Base-by-base conservation (phyloP, 37 sponge, comb jelly and placozoan genomes). In the Chondrosia reniformis region DNA sequence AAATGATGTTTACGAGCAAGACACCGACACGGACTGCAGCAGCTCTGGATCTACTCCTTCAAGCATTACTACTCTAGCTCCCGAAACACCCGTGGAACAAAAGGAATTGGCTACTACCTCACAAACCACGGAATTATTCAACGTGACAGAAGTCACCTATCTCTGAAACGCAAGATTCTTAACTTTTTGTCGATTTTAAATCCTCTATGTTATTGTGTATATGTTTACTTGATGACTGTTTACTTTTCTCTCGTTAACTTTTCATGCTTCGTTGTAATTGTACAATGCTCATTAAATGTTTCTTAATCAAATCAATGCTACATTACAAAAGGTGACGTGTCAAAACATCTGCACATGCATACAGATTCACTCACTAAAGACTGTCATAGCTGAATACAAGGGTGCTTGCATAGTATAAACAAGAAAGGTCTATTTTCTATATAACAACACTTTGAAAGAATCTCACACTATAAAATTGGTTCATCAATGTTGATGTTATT, bases 131-230 rank as follows among this genome's bases (percentile, higher is more conserved):
- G n/a, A 69, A 1, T 21, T n/a, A 41, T 21, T 59, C 17, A 59
- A 69, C 41, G 22, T 69, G 0, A 19, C 42, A n/a, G 39, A 36
- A 36, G 72, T 69, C 43, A 69, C 41, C n/a, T 69, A 69, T 6
- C 24, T 69, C n/a, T 69, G 41, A 69, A 40, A 36, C 52, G 52
- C 52, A n/a, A n/a, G n/a, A n/a, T n/a, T n/a, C n/a, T n/a, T n/a
- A n/a, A n/a, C n/a, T n/a, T n/a, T n/a, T n/a, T n/a, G n/a, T n/a
- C n/a, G n/a, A n/a, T n/a, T n/a, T n/a, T n/a, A n/a, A n/a, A n/a
- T n/a, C n/a, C n/a, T n/a, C n/a, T n/a, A n/a, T n/a, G n/a, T n/a
- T n/a, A n/a, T n/a, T n/a, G n/a, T n/a, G n/a, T n/a, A n/a, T n/a
- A 49, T 49, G 10, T 49, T 49, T 49, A 49, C 15, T 49, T 49